Evolutionary conservation across 2,888 invertebrate genomes (phyloP), one percentile per base, ranked within the genome.

Genomic region (Liodrosophila aerea): DNA sequence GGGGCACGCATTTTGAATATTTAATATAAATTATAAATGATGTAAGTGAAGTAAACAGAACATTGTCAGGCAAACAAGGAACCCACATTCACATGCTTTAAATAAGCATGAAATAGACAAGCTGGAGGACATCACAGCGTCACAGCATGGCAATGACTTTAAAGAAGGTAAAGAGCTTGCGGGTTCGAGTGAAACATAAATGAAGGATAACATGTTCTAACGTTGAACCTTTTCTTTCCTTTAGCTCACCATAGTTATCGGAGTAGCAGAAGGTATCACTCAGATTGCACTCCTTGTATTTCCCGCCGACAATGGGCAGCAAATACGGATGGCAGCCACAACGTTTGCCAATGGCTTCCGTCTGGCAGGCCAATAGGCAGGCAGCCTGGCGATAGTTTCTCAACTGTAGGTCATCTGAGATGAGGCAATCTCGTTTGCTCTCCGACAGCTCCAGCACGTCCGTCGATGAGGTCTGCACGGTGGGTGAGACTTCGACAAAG

Each of bases 271-370:
- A 53, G 7, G 88, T 82, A 64, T 90, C 89, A 44, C 82, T 87
- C 0, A 89, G 73, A 33, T 80, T 78, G 62, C 90, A 90, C 46
- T 89, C 87, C 16, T 76, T 78, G 33, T 72, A 76, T n/a, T 81
- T 76, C 0, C 66, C 46, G 7, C 74, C 75, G 4, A 67, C 76
- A 22, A 61, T 73, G 43, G 89, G 90, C 44, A 89, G 66, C 56
- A 90, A 76, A 64, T 89, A 90, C 0, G 90, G 90, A 67, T 89
- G 87, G 44, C 90, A 90, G 3, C 84, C 78, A 31, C 90, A 90
- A n/a, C 75, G 78, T 5, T 84, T 64, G 46, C 78, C 80, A 31
- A 90, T 88, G 1, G 78, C 72, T 33, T 87, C 73, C 3, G 78
- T 86, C 59, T 88, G 87, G 49, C 90, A 90, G n/a, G 83, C 64